Percentiles rank a stretch among this genome's conserved stretches.
Conservation (phyloP, 1,140 invertebrate genomes). For the Zaprionus nigranus region DNA sequence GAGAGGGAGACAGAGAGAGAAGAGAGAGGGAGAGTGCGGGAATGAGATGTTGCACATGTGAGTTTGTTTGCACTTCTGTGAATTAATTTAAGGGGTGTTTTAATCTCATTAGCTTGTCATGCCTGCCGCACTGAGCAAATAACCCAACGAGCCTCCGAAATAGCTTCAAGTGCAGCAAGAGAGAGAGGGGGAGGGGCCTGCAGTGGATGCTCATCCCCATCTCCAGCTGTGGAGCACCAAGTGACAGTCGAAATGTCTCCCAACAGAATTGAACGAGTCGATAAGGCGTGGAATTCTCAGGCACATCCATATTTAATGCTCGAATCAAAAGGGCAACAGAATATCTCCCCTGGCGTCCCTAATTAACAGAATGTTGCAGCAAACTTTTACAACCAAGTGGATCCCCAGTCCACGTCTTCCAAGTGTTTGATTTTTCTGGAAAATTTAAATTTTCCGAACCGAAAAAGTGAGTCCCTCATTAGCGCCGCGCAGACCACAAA, state of each 20-base stretch:
- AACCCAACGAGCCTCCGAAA: background rate
- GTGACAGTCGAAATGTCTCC: conserved; percentile 53
- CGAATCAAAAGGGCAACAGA: conserved; percentile 51
- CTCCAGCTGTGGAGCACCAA: conserved; percentile 37
- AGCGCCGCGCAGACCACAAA: conserved; percentile 39
- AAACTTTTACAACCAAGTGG: conserved; percentile 32
- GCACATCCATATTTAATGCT: conserved; percentile 62
- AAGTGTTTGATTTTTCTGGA: conserved; percentile 37
- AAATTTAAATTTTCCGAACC: conserved; percentile 38
- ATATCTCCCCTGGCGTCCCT: conserved; percentile 66
- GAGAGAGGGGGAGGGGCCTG: background rate
- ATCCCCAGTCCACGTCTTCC: conserved; percentile 1
- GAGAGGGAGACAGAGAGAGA: conserved; percentile 22
- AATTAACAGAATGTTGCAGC: conserved; percentile 69
- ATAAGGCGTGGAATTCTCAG: conserved; percentile 40
- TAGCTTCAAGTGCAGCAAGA: conserved; percentile 4
- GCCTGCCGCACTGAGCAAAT: conserved; percentile 16
- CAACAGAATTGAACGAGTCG: conserved; percentile 44
- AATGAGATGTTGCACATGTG: background rate
- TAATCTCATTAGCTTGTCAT: conserved; percentile 66
- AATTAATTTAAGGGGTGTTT: conserved; percentile 76
- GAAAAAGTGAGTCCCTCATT: conserved; percentile 35
- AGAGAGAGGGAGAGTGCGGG: background rate
- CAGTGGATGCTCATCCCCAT: background rate
- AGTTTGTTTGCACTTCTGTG: conserved; percentile 60